Conservation (phyloP, 2,888 invertebrate species). For the Noctua fimbriata region DNA sequence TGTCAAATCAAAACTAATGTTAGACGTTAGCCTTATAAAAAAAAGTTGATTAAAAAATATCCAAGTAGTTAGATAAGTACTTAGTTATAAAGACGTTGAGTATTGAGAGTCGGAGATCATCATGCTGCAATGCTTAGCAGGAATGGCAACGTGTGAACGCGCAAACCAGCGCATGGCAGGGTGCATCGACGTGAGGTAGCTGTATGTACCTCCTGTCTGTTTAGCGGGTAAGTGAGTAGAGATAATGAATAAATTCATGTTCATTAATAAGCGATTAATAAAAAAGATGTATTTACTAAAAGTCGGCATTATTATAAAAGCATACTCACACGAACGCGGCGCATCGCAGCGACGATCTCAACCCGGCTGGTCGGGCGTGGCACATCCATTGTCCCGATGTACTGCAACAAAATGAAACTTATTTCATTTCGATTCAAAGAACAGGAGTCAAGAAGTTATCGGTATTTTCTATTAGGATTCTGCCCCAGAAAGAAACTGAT, state of each 20-base stretch:
- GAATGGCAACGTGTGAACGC: not conserved
- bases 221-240: not conserved
- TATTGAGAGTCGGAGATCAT: not conserved
- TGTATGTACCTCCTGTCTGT: not conserved
- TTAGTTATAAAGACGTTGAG: not conserved
- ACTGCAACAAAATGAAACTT: conserved; percentile 92
- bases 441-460: not conserved
- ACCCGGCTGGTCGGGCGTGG: conserved; percentile 98
- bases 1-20: not conserved
- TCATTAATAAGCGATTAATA: not conserved
- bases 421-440: conserved; percentile 15
- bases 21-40: not conserved
- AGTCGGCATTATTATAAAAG: conserved; percentile 9
- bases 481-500: not conserved
- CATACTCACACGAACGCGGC: conserved; percentile 96
- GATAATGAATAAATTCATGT: not conserved
- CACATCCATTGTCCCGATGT: conserved; percentile 99
- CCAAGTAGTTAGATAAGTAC: not conserved
- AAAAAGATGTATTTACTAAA: not conserved
- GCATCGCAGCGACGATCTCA: conserved; percentile 99
- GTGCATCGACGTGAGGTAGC: not conserved
- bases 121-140: not conserved
- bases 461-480: conserved; percentile 6
- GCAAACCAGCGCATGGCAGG: not conserved
- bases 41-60: not conserved